Percentiles rank a stretch among this genome's conserved stretches.
Conservation (phyloP, 2,113 vertebrate species). For the Pithys albifrons region DNA sequence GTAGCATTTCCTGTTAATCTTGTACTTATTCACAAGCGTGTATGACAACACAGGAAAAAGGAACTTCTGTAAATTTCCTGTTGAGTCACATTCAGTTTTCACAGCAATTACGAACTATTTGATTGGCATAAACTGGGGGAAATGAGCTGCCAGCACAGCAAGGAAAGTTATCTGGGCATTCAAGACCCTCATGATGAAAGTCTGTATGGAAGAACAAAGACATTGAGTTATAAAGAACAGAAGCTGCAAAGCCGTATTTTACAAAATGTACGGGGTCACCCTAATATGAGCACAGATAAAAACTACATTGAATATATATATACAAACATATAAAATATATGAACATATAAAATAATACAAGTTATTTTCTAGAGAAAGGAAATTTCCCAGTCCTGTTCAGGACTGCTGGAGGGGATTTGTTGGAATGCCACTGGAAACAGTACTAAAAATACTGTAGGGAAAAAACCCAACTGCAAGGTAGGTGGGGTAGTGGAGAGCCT, state of each 20-base stretch:
- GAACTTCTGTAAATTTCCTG: neutral
- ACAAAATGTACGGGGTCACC: neutral
- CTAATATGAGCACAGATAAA: neutral
- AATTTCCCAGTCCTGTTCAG: neutral
- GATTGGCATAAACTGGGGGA: neutral
- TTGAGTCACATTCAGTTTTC: neutral
- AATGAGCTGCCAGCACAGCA: neutral
- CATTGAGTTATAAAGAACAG: neutral
- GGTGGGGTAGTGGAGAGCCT: neutral
- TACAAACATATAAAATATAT: neutral
- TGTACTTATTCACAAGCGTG: neutral
- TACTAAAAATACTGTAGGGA: neutral
- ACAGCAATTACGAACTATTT: neutral
- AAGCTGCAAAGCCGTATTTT: neutral
- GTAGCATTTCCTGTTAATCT: neutral
- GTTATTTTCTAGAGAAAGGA: neutral
- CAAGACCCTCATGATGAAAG: neutral
- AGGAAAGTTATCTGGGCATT: neutral
- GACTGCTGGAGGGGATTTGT: neutral
- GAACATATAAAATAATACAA: neutral
- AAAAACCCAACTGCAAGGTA: neutral
- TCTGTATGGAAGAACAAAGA: neutral
- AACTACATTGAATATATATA: fast-evolving
- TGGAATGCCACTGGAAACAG: neutral
- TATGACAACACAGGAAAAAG: neutral